Evolutionary conservation across 2,113 vertebrate species (phyloP), one percentile per base, ranked within the genome.

Genomic region (Pogona vitticeps): DNA sequence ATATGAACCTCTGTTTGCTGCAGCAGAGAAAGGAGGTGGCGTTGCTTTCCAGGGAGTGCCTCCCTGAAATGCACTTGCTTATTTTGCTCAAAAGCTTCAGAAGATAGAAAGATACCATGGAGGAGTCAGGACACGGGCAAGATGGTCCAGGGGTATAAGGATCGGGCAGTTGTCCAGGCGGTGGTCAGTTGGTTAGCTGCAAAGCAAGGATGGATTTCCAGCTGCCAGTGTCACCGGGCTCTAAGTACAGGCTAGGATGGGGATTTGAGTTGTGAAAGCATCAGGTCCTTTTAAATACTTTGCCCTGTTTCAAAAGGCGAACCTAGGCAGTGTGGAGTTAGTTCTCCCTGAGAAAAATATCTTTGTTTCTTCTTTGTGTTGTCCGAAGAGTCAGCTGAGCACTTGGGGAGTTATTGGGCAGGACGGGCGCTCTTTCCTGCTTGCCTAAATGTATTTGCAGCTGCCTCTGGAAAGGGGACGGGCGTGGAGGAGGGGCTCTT

Each of bases 381-480:
- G 42, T 31, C 28, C 0, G 14, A 21, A 61, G 6, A 76, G 58
- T 17, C 38, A 0, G 23, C 36, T 73, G 6, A 75, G 56, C 26
- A 36, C 36, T n/a, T 33, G 28, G 28, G n/a, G 56, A 73, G 84
- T 2, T 6, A 15, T 7, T 38, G 23, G 40, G 2, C 26, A 56
- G 80, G 56, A 10, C 33, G 21, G 46, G 77, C 46, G 58, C 36
- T 56, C 28, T 33, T 59, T 33, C 21, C 12, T 52, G 3, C 31
- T 65, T 33, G 36, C 42, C 58, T 67, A 46, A 81, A 81, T 2
- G 1, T 52, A 20, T 52, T 86, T 75, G 85, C 85, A 86, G 85
- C 85, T 81, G 78, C 78, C 59, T 38, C 52, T 81, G 78, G 85
- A 75, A 75, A 31, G 26, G 9, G 38, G n/a, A 67, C 78, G 65